These are phyloP conservation scores for Platycnemis pennipes DNA, from an alignment of 2,888 invertebrate species.

Conservation along the genomic window DNA sequence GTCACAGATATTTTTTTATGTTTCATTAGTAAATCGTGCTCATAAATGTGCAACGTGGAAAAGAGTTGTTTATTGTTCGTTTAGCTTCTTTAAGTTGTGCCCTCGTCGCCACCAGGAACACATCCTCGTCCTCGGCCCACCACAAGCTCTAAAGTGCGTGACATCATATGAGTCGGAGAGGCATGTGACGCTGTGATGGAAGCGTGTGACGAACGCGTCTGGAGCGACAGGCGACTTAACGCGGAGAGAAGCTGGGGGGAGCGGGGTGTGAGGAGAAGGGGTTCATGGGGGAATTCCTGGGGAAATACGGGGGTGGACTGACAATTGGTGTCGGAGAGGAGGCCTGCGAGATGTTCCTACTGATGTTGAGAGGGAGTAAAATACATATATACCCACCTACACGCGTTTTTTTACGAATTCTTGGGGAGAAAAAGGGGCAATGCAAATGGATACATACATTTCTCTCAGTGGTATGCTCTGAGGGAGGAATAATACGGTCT, in stretches of 20 bases:
- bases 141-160: not conserved
- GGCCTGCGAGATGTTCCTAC: not conserved
- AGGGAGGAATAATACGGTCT: not conserved
- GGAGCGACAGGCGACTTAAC: constrained; percentile 1
- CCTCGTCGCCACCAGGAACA: not conserved
- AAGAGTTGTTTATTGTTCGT: too few species aligned
- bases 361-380: not conserved
- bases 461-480: not conserved
- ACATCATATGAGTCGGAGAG: not conserved
- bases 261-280: not conserved
- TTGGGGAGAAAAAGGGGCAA: not conserved
- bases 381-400: not conserved
- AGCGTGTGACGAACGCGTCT: not conserved
- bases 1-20: too few species aligned
- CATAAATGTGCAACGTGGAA: too few species aligned
- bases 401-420: not conserved
- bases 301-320: not conserved
- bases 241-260: not conserved
- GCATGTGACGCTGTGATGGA: not conserved
- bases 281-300: not conserved
- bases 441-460: not conserved
- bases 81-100: too few species aligned
- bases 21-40: too few species aligned
- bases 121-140: not conserved
- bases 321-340: not conserved